phyloP scores from a whole-genome alignment of 2,113 vertebrate genomes.

The Mesocricetus auratus region DNA sequence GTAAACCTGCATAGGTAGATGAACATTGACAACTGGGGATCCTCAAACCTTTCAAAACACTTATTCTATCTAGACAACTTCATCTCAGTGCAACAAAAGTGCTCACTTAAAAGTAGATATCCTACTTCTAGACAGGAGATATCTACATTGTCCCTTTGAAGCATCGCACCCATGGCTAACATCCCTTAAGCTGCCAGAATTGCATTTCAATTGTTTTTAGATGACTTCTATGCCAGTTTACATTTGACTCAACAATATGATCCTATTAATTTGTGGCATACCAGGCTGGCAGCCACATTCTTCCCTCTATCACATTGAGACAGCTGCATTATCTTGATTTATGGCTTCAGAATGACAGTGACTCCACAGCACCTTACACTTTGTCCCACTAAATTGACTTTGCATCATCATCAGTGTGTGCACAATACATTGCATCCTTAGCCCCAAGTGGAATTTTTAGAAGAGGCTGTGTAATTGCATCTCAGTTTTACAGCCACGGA shows the following conservation, averaged over 20 bases:
- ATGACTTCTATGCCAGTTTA: background rate
- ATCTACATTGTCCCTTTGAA: background rate
- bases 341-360: background rate
- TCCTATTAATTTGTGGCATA: background rate
- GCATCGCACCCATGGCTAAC: background rate
- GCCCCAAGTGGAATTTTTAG: background rate
- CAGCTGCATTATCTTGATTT: background rate
- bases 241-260: background rate
- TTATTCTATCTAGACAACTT: background rate
- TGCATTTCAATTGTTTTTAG: conserved; percentile 16
- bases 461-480: background rate
- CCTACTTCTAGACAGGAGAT: background rate
- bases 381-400: background rate
- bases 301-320: background rate
- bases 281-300: background rate
- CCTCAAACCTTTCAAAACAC: background rate
- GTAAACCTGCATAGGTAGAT: background rate
- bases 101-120: background rate
- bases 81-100: background rate
- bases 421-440: background rate
- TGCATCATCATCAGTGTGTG: background rate
- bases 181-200: background rate
- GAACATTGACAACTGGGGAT: background rate
- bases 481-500: background rate
- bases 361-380: background rate